Conservation (phyloP, 2,797 vertebrate genomes). For the Buphagus erythrorhynchus region DNA sequence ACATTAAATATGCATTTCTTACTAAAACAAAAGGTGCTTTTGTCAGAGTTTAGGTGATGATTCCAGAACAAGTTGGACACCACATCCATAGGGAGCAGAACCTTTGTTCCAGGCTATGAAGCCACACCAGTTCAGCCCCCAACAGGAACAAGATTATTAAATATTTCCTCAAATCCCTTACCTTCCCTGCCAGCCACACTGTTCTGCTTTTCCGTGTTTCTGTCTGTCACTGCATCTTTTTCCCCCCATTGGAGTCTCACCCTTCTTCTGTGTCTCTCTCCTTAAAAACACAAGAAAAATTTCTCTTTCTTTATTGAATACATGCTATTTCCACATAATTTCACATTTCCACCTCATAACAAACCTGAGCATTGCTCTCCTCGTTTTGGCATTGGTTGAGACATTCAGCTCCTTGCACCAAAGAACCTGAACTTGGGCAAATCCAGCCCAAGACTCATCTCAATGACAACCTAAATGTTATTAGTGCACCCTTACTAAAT, state of each 20-base stretch:
- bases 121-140: not conserved
- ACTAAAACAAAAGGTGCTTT: not conserved
- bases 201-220: not conserved
- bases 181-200: not conserved
- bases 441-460: not conserved
- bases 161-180: not conserved
- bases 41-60: not conserved
- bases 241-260: fast-evolving
- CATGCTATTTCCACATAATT: not conserved
- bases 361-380: not conserved
- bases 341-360: not conserved
- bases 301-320: not conserved
- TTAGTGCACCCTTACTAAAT: not conserved
- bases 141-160: not conserved
- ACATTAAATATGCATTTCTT: not conserved
- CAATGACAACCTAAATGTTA: not conserved
- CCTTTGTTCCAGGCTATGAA: not conserved
- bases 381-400: not conserved
- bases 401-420: not conserved
- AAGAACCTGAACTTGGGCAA: not conserved
- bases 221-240: not conserved
- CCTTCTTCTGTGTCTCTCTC: not conserved
- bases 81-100: not conserved
- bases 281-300: not conserved
- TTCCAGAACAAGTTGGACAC: not conserved